These are phyloP conservation scores for Dermochelys coriacea DNA, from an alignment of 2,797 vertebrate genomes.

Conservation along the genomic window DNA sequence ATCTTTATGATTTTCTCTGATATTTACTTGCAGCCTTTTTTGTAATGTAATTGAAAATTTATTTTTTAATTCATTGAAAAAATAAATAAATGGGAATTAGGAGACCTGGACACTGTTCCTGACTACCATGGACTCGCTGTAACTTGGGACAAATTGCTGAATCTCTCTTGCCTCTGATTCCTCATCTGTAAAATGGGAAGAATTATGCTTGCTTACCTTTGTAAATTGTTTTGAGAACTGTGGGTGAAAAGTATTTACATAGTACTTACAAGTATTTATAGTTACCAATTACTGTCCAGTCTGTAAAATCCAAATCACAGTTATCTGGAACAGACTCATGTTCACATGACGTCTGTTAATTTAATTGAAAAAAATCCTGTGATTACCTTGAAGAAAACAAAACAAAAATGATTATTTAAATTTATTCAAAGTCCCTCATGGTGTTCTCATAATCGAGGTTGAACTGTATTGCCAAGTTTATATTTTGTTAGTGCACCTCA, in stretches of 20 bases:
- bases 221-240: neutral
- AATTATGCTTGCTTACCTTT: neutral
- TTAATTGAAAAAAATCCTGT: conserved; percentile 24
- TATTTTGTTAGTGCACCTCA: conserved; percentile 15
- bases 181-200: neutral
- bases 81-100: neutral
- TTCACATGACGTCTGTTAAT: neutral
- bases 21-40: neutral
- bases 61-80: neutral
- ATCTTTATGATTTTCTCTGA: neutral
- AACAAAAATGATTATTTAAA: conserved; percentile 36
- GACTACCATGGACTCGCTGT: neutral
- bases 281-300: neutral
- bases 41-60: neutral
- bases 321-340: conserved; percentile 2
- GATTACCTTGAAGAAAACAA: conserved; percentile 17
- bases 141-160: neutral
- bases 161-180: neutral
- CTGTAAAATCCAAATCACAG: neutral
- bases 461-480: conserved; percentile 58
- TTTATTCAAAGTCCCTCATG: conserved; percentile 28
- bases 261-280: neutral
- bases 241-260: neutral
- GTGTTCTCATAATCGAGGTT: conserved; percentile 42
- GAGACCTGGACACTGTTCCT: neutral